Evolutionary conservation across 2,888 invertebrate species (phyloP).

Genomic region (Metellina segmentata): DNA sequence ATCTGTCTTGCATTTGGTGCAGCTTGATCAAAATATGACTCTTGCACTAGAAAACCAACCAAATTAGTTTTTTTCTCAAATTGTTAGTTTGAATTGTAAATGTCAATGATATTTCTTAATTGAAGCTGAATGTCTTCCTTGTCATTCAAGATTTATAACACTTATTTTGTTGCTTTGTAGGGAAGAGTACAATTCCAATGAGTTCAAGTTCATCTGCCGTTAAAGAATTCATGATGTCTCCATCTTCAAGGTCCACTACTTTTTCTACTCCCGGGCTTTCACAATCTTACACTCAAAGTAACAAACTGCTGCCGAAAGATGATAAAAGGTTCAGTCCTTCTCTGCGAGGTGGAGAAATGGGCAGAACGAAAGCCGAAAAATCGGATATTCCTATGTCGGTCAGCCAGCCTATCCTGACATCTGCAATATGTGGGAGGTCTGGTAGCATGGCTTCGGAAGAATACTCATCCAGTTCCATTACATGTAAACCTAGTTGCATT

Average conservation of each 20-base stretch:
- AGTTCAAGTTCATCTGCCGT: slow-evolving; percentile 55
- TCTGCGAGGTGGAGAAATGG: slow-evolving; percentile 9
- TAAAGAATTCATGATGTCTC: slow-evolving; percentile 28
- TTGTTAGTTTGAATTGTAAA: not conserved
- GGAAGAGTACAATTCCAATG: slow-evolving; percentile 45
- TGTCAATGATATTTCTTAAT: not conserved
- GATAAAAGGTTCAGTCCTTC: not conserved
- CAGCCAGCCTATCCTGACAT: slow-evolving; percentile 53
- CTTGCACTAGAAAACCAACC: too few relatives aligned
- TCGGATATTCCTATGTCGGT: slow-evolving; percentile 55
- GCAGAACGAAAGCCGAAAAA: slow-evolving; percentile 40
- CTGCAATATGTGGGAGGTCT: slow-evolving; percentile 33
- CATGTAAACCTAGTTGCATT: slow-evolving; percentile 10
- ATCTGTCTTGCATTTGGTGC: too few relatives aligned
- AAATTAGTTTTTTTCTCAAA: not conserved
- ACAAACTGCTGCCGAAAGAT: slow-evolving; percentile 20
- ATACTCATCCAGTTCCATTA: slow-evolving; percentile 13
- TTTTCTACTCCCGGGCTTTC: slow-evolving; percentile 22
- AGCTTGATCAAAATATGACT: too few relatives aligned
- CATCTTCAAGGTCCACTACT: slow-evolving; percentile 5
- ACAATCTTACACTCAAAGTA: slow-evolving; percentile 50
- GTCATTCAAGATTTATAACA: not conserved
- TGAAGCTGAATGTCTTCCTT: not conserved
- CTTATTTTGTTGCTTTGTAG: slow-evolving; percentile 11
- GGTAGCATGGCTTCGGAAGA: slow-evolving; percentile 14